Evolutionary conservation across 1,140 invertebrate species (phyloP), one percentile per base, ranked within the genome.

Genomic region (Neodiprion lecontei): DNA sequence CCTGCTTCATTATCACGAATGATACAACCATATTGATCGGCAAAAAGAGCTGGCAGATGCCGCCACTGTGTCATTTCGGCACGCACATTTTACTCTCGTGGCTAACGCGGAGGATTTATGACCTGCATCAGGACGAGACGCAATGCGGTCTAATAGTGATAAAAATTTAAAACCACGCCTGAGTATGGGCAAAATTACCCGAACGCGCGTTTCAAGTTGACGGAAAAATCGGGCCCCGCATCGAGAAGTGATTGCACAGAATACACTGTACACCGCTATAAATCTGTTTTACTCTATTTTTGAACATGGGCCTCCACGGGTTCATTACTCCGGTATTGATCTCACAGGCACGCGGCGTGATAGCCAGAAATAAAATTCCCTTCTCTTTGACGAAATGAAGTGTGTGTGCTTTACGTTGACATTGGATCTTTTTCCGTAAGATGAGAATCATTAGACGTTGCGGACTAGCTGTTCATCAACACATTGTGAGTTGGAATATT

Each of bases 291-390:
- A 61, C n/a, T 61, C 53, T 14, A 4, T 17, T 61, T 61, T 17
- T 61, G 53, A 61, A 61, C 9, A 61, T 61, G 53, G 53, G 53
- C 53, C n/a, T 14, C n/a, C 1, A 40, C 28, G 53, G 53, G 53
- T 61, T 61, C 53, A 61, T 61, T 61, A 61, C 53, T 61, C 53
- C 53, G 53, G 53, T 61, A 61, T 61, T 61, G 53, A 61, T 61
- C 53, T 61, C n/a, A 4, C 53, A 69, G 23, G 67, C 67, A 69
- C 21, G 40, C 23, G 7, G 14, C 21, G 11, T 14, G 67, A 69
- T 17, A 14, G 21, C 11, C 5, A 69, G 67, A 11, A 23, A 47
- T 69, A 69, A 23, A 69, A 69, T 23, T 11, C 21, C 11, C 40
- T 69, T 69, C 21, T 11, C 67, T 69, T 69, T 69, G 12, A 69